Base-by-base conservation (phyloP, 2,113 vertebrate species). In the Varanus komodoensis region DNA sequence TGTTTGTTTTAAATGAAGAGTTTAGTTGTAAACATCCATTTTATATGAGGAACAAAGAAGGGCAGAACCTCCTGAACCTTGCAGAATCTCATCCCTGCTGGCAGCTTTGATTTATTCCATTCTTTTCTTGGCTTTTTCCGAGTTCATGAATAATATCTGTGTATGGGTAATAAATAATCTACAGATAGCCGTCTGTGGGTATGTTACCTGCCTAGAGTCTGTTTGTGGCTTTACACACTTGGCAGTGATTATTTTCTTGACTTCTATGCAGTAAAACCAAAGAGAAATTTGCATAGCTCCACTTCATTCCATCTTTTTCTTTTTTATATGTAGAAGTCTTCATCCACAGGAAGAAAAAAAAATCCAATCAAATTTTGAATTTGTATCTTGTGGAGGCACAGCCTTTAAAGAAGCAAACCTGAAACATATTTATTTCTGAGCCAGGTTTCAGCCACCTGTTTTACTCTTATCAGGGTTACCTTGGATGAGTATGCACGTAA, bases 251-350 rank as follows among this genome's bases (percentile, higher is more conserved):
- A 74, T 87, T 92, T 95, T 90, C 89, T 79, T 93, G 83, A 87
- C 91, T 95, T 82, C 64, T 48, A 68, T 23, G 64, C 79, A 94
- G 71, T 95, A 91, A 93, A 93, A 54, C 68, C 95, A 95, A 91
- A 71, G 93, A 92, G 95, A 94, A 93, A 93, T 93, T 89, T 94
- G 90, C 93, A 91, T 87, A 95, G 90, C 89, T 54, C 64, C 93
- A 89, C 92, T 90, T 93, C 94, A 94, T 95, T 94, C 52, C 89
- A 94, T 5, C 88, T 95, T 91, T 90, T 94, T 93, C 68, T 91
- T 91, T 89, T 92, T 93, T 93, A 88, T 91, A 90, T 88, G 32
- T 87, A 88, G 87, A 68, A n/a, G 79, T 57, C 80, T 89, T 94
- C 84, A 64, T 91, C 74, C 94, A 94, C 75, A 86, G 84, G 78